Evolutionary conservation across 2,888 invertebrate genomes (phyloP), one percentile per base, ranked within the genome.

Genomic region (Papilio elwesi): DNA sequence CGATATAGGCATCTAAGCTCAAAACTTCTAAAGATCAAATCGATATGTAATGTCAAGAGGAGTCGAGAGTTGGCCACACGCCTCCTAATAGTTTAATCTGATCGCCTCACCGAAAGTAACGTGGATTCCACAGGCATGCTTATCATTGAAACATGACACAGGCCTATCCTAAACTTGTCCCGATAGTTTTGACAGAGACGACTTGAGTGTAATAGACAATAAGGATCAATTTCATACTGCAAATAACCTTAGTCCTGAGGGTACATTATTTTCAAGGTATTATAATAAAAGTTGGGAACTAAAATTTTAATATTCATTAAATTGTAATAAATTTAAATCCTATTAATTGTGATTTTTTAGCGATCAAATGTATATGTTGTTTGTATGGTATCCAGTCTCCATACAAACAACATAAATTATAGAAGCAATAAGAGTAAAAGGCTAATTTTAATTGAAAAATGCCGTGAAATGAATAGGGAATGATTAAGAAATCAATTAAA

Each of bases 1-100:
- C 64, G 55, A 65, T 65, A 69, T 65, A 49, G 64, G 64, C 57
- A 49, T 62, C 67, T 52, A 71, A 65, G 69, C 64, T 73, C 43
- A 38, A 57, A 73, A 73, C 73, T 73, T 73, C 43, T 16, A 51
- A 73, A 59, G 69, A 73, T 69, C 52, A n/a, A 73, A n/a, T 59
- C 59, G 69, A 73, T 73, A 73, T 59, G 63, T 73, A 52, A 73
- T 51, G 69, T 69, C 73, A 73, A 66, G 65, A 73, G 68, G 51
- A 43, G 26, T 65, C 59, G 49, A 59, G 47, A 73, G 57, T 57
- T 36, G 59, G 13, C 69, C 59, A 66, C 65, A 66, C 59, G 59
- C 59, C 65, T 49, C 59, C 48, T 69, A 69, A 69, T 52, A 73
- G 73, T 73, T 73, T 73, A 73, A 73, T 73, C 69, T 69, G 68